A percentile compares a stretch with the other conserved stretches of the same genome.
Conservation (phyloP, 2,113 vertebrate genomes). For the Leucoraja erinaceus region DNA sequence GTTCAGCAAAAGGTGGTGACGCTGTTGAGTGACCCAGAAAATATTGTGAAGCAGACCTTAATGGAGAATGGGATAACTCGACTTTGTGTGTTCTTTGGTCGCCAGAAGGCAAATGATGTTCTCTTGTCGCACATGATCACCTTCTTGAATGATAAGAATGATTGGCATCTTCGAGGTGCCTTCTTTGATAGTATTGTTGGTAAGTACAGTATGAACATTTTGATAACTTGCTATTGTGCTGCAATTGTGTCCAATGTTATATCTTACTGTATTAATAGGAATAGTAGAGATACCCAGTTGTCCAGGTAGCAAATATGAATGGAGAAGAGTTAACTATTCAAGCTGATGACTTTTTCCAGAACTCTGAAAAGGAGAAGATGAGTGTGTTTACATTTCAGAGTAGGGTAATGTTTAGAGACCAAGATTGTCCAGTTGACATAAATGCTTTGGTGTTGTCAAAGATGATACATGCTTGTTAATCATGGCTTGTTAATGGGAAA, state of each 20-base stretch:
- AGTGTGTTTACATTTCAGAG: no score
- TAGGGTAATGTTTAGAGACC: no score
- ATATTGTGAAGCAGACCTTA: constrained; percentile 92
- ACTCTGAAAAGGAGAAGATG: no score
- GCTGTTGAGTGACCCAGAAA: constrained; percentile 89
- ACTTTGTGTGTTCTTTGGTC: constrained; percentile 93
- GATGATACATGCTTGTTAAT: no score
- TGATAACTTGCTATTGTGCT: not conserved
- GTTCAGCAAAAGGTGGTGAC: constrained; percentile 99
- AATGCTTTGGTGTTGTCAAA: no score
- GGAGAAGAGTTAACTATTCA: no score
- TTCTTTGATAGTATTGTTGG: constrained; percentile 98
- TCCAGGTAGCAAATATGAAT: no score
- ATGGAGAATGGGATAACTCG: constrained; percentile 98
- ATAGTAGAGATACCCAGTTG: no score
- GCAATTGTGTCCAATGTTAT: not conserved
- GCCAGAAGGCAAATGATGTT: constrained; percentile 95
- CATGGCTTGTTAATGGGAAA: no score
- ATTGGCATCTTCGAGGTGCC: constrained; percentile 94
- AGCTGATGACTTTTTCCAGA: no score
- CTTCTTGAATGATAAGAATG: constrained; percentile 96
- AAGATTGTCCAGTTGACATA: no score
- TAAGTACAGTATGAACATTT: constrained; percentile 50
- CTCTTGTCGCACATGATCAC: constrained; percentile 97
- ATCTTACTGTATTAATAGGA: not conserved